Conservation (phyloP, 2,797 vertebrate species). For the Babyrousa celebensis region DNA sequence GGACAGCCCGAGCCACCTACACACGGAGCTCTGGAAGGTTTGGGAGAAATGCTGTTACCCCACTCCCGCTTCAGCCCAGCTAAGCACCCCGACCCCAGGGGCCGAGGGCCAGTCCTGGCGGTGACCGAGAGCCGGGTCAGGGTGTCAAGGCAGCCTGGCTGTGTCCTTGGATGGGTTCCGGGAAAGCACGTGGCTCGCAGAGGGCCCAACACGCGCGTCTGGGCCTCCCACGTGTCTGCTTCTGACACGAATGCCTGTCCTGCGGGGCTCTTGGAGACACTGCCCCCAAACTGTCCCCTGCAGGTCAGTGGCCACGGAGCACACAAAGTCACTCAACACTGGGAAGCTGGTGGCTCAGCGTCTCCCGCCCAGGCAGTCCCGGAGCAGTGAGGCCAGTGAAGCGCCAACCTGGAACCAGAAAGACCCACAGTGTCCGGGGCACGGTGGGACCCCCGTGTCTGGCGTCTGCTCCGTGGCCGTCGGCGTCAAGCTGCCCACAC, state of each 20-base stretch:
- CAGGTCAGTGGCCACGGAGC: too few species aligned
- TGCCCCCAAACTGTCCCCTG: not conserved
- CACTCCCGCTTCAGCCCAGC: rapidly evolving
- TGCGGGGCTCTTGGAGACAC: rapidly evolving
- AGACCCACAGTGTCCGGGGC: not conserved
- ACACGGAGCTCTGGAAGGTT: rapidly evolving
- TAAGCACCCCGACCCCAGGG: not conserved
- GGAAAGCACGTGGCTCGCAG: too few species aligned
- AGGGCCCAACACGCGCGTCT: rapidly evolving
- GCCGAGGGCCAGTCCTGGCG: rapidly evolving
- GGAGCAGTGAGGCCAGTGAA: not conserved
- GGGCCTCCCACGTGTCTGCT: rapidly evolving
- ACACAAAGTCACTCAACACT: rapidly evolving
- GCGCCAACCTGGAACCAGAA: not conserved
- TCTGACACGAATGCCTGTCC: rapidly evolving
- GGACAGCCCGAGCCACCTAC: not conserved
- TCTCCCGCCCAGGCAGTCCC: rapidly evolving
- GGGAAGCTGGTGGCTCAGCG: rapidly evolving
- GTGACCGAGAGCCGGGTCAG: rapidly evolving
- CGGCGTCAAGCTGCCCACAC: not conserved
- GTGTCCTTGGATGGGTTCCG: not conserved
- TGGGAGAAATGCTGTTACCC: rapidly evolving
- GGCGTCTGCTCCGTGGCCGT: rapidly evolving
- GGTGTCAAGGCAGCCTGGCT: not conserved
- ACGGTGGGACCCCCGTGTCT: rapidly evolving